Evolutionary conservation across 2,888 invertebrate species (phyloP).

Genomic region (Lithophane socia): DNA sequence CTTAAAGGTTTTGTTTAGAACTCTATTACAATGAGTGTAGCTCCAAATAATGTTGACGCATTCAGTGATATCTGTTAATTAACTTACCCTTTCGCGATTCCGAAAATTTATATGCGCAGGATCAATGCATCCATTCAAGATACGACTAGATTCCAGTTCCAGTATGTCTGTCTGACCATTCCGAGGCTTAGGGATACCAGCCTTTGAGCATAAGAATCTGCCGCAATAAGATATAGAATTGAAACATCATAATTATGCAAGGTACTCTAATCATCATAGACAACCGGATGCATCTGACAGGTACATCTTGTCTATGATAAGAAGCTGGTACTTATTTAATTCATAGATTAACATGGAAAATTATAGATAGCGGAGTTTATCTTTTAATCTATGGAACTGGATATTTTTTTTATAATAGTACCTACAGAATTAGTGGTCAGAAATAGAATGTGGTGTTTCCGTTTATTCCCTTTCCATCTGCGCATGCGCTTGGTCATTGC

Average conservation of each 20-base stretch:
- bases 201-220: not conserved
- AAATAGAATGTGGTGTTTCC: conserved; percentile 24
- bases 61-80: too few species aligned
- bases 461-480: too few species aligned
- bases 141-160: not conserved
- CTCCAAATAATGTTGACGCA: too few species aligned
- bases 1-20: too few species aligned
- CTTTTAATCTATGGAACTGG: conserved; percentile 28
- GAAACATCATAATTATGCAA: conserved; percentile 36
- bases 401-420: conserved; percentile 3
- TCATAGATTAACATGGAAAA: conserved; percentile 45
- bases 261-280: conserved; percentile 11
- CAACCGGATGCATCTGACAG: conserved; percentile 40
- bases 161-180: conserved; percentile 3
- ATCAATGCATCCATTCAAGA: conserved; percentile 20
- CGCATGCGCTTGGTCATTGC: too few species aligned
- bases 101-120: not conserved
- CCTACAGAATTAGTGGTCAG: not conserved
- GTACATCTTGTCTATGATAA: conserved; percentile 53
- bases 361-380: conserved; percentile 30
- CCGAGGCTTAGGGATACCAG: conserved; percentile 12
- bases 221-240: conserved; percentile 27
- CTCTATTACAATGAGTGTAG: too few species aligned
- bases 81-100: too few species aligned
- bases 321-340: conserved; percentile 32